A percentile compares a stretch with the other conserved stretches of the same genome.
Evolutionary conservation across 1,140 invertebrate genomes (phyloP).

Genomic region (Frieseomelitta varia): DNA sequence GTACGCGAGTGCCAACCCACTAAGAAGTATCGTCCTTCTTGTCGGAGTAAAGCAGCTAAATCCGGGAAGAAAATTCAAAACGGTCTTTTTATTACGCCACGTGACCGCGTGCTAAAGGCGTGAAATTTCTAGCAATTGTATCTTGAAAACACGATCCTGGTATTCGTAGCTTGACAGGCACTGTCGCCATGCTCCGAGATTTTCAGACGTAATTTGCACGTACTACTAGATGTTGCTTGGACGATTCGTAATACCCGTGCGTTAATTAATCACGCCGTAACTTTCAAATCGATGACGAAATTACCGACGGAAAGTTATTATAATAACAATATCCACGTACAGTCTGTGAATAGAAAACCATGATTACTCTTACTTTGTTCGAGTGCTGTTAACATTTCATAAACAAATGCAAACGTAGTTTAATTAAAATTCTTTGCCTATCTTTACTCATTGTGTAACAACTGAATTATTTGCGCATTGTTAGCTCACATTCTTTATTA

Average conservation of each 20-base stretch:
- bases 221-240: too few species aligned
- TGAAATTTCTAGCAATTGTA: neutral
- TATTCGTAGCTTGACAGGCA: neutral
- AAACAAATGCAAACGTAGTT: neutral
- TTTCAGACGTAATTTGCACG: neutral
- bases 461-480: too few species aligned
- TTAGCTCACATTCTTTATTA: neutral
- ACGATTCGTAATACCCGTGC: too few species aligned
- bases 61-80: conserved; percentile 43
- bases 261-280: neutral
- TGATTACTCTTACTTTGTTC: neutral
- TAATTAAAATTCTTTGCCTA: neutral
- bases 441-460: too few species aligned
- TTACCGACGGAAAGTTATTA: neutral
- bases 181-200: neutral
- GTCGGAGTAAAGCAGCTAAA: conserved; percentile 36
- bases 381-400: neutral
- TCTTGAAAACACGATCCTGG: neutral
- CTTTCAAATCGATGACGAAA: neutral
- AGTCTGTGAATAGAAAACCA: too few species aligned
- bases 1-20: conserved; percentile 30
- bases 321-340: neutral
- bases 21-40: conserved; percentile 22
- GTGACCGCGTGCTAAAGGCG: conserved; percentile 25
- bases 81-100: conserved; percentile 43